phyloP scores from a whole-genome alignment of 2,113 vertebrate species.

The Columbina picui region DNA sequence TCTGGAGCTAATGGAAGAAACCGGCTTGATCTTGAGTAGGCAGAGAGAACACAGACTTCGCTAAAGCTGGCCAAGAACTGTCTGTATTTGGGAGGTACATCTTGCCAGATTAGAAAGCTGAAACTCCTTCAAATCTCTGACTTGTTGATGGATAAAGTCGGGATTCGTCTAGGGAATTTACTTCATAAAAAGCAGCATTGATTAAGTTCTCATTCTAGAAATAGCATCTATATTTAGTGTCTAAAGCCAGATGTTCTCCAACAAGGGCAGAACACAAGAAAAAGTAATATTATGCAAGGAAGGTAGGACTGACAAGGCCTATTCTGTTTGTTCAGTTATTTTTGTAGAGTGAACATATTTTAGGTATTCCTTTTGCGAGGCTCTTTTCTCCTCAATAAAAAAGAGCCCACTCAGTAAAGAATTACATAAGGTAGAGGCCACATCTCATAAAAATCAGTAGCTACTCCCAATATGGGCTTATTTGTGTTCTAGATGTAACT shows the following conservation, averaged over 20 bases:
- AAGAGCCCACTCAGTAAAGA: neutral
- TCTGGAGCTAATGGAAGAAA: neutral
- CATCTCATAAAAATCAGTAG: neutral
- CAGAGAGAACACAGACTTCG: neutral
- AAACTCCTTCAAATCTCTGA: conserved; percentile 33
- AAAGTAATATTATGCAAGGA: neutral
- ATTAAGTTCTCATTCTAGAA: conserved; percentile 20
- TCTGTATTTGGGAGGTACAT: neutral
- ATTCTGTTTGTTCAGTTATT: conserved; percentile 3
- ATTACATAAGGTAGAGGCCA: neutral
- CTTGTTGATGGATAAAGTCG: conserved; percentile 6
- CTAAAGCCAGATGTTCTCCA: conserved; percentile 18
- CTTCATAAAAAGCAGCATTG: conserved; percentile 17
- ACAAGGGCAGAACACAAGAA: neutral
- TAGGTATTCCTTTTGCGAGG: neutral
- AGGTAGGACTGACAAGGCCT: neutral
- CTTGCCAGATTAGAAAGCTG: conserved; percentile 35
- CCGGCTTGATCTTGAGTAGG: neutral
- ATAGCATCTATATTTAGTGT: neutral
- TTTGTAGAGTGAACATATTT: neutral
- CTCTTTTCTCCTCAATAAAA: neutral
- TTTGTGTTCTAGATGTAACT: neutral
- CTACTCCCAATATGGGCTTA: neutral
- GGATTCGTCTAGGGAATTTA: conserved; percentile 22
- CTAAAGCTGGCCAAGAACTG: conserved; percentile 16